Evolutionary conservation across 1,140 invertebrate species (phyloP).

Genomic region (Meteorus sp.): DNA sequence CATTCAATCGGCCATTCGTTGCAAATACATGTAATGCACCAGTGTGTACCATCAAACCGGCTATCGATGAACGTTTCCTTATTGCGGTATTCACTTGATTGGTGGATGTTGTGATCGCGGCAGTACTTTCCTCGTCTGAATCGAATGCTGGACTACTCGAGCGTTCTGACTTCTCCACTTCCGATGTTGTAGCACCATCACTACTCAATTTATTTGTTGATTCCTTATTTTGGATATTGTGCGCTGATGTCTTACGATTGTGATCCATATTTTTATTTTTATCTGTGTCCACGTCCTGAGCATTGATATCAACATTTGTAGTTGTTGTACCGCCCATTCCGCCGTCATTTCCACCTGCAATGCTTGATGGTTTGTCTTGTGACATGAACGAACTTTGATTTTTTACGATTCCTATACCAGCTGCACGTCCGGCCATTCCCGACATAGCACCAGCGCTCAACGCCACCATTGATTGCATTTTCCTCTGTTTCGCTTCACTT

Average conservation of each 20-base stretch:
- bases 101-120: constrained; percentile 44
- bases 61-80: constrained; percentile 64
- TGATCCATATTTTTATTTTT: too few species aligned
- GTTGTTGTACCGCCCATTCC: neutral
- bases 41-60: constrained; percentile 66
- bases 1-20: constrained; percentile 64
- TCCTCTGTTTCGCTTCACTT: constrained; percentile 90
- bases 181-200: constrained; percentile 28
- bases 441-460: constrained; percentile 85
- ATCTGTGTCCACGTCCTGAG: constrained; percentile 9
- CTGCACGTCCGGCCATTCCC: constrained; percentile 84
- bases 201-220: constrained; percentile 21
- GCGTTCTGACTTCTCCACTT: constrained; percentile 76
- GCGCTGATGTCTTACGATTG: constrained; percentile 29
- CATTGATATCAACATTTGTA: neutral
- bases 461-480: constrained; percentile 92
- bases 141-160: constrained; percentile 95
- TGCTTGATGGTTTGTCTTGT: constrained; percentile 69
- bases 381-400: constrained; percentile 71
- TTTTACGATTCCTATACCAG: constrained; percentile 81
- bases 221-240: constrained; percentile 22
- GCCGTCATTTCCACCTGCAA: constrained; percentile 29
- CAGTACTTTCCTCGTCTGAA: constrained; percentile 85
- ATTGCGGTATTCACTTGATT: constrained; percentile 44
- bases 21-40: constrained; percentile 62